Percentiles rank a stretch among this genome's conserved stretches.
Conservation (phyloP, 1,140 invertebrate species). For the Leptopilina clavipes region DNA sequence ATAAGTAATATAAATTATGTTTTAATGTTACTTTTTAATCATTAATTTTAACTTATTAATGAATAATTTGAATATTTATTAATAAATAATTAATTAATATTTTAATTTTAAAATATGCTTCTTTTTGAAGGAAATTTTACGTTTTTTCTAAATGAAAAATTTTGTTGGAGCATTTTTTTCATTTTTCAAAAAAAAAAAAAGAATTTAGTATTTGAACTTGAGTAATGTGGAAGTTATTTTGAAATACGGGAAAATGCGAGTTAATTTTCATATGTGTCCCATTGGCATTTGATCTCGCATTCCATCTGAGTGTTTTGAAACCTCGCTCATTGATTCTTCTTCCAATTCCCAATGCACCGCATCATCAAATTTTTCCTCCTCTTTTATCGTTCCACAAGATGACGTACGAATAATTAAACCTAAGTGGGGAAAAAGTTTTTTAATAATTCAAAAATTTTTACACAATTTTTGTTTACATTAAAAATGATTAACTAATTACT, state of each 20-base stretch:
- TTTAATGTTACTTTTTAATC: too few relatives aligned
- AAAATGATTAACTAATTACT: too few relatives aligned
- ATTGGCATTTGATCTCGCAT: constrained; percentile 63
- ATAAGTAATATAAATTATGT: not conserved
- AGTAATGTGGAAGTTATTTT: constrained; percentile 41
- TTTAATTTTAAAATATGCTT: too few relatives aligned
- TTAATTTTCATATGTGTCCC: constrained; percentile 62
- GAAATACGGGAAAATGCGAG: not conserved
- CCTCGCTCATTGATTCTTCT: constrained; percentile 61
- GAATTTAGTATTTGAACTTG: not conserved
- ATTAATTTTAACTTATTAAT: too few relatives aligned
- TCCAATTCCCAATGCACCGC: constrained; percentile 71
- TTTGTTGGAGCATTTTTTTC: not conserved
- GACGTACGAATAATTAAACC: constrained; percentile 69
- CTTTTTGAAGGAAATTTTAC: too few relatives aligned
- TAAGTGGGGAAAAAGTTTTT: constrained; percentile 47
- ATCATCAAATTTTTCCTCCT: constrained; percentile 74
- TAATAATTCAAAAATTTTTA: too few relatives aligned
- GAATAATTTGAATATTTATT: too few relatives aligned
- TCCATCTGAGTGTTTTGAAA: constrained; percentile 54
- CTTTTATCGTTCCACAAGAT: constrained; percentile 67
- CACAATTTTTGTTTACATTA: constrained; percentile 20
- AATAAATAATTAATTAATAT: too few relatives aligned
- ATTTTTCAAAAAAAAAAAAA: not conserved
- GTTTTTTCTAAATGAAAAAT: too few relatives aligned